Base-by-base conservation (phyloP, 1,140 invertebrate genomes). In the Harlomillsia oculata region DNA sequence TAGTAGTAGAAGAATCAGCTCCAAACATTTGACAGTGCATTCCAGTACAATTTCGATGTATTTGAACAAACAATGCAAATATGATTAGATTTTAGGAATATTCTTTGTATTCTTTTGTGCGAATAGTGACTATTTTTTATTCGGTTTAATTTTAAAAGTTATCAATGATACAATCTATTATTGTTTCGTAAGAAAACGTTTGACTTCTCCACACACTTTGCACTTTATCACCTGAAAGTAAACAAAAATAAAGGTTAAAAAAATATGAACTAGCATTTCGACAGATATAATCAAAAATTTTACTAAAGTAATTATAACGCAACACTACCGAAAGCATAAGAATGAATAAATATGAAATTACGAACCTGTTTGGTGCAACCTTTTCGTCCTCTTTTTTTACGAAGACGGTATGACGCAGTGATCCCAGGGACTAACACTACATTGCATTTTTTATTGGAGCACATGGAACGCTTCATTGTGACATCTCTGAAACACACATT, bases 401-500 rank as follows among this genome's bases (percentile, higher is more conserved):
- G 1, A 34, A 64, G 20, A 41, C 62, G 26, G 37, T 60, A 64
- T 20, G 45, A 59, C 14, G 48, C 46, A 29, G 53, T 64, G 1
- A 50, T 20, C 11, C 62, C 62, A 41, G 51, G 46, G 18, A 44
- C 36, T 9, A 64, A 39, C 21, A 49, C 29, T 2, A 20, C 30
- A 14, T 46, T 11, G 30, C 62, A 64, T 30, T 45, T 45, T 40
- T 60, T 60, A n/a, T n/a, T n/a, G n/a, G n/a, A n/a, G 51, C 62
- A 64, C 44, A 64, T 50, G 26, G 53, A 56, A 23, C 62, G 32
- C 21, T 64, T 64, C 57, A 64, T 40, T 13, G 62, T 60, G 25
- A 59, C 60, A 30, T 64, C 62, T 40, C 61, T 63, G 44, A 14
- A 32, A 26, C 5, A 32, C 16, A 28, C 16, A 53, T 29, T 28